Conservation (phyloP, 2,888 invertebrate species). For the Platynereis dumerilii region DNA sequence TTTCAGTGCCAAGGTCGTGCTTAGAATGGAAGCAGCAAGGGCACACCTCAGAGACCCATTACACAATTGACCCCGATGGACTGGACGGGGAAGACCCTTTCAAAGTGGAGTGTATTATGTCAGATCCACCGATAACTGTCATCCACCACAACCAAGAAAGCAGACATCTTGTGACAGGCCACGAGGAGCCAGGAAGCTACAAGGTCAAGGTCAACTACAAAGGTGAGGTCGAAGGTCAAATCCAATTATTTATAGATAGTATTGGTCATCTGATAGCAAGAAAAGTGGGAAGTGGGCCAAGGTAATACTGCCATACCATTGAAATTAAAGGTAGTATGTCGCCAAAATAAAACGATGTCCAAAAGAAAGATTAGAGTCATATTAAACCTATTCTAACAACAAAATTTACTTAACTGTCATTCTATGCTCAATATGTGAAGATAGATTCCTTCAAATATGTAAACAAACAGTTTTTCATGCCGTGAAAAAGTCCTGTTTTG, state of each 20-base stretch:
- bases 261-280: too few species aligned
- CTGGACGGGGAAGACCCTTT: constrained; percentile 18
- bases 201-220: constrained; percentile 17
- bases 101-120: constrained; percentile 16
- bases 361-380: too few species aligned
- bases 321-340: too few species aligned
- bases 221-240: constrained; percentile 3
- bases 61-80: constrained; percentile 23
- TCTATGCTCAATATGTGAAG: too few species aligned
- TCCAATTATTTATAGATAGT: background rate
- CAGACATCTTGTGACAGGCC: constrained; percentile 9
- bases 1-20: constrained; percentile 19
- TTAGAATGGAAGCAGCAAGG: constrained; percentile 15
- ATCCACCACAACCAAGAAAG: constrained; percentile 17
- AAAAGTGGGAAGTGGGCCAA: too few species aligned
- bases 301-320: too few species aligned
- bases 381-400: too few species aligned
- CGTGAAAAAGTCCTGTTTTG: too few species aligned
- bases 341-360: too few species aligned
- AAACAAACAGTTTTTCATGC: too few species aligned
- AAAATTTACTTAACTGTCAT: too few species aligned
- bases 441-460: too few species aligned
- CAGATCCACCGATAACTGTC: constrained; percentile 7
- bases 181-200: constrained; percentile 22
- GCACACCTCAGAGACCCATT: constrained; percentile 4